These are phyloP conservation scores for Riparia riparia DNA, from an alignment of 2,113 vertebrate species.

Conservation along the genomic window DNA sequence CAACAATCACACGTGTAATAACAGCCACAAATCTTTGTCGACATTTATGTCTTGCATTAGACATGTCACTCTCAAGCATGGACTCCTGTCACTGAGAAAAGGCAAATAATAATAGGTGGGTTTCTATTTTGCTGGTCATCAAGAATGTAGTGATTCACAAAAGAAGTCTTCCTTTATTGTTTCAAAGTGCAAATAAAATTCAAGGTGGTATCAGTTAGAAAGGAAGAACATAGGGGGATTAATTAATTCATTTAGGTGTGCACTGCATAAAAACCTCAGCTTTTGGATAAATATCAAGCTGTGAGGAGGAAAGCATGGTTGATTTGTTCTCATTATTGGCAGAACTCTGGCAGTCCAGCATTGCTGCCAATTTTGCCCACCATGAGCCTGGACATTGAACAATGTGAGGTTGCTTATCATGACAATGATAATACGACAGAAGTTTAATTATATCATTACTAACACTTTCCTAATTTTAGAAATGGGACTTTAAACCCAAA, in stretches of 20 bases:
- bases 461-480: background rate
- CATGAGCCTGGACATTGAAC: background rate
- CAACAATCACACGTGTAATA: background rate
- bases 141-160: background rate
- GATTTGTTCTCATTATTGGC: background rate
- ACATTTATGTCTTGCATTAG: background rate
- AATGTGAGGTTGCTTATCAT: background rate
- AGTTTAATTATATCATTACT: background rate
- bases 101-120: background rate
- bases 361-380: background rate
- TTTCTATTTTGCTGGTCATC: background rate
- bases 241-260: background rate
- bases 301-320: background rate
- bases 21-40: background rate
- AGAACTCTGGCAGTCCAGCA: background rate
- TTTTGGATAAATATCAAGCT: background rate
- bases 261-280: background rate
- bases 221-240: background rate
- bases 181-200: background rate
- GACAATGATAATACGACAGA: background rate
- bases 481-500: background rate
- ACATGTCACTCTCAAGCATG: background rate
- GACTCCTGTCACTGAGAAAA: constrained; percentile 7
- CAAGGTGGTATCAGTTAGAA: background rate
- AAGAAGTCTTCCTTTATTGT: background rate